These are phyloP conservation scores for Paramormyrops hopkinsi DNA, from an alignment of 2,797 vertebrate genomes.

Conservation along the genomic window DNA sequence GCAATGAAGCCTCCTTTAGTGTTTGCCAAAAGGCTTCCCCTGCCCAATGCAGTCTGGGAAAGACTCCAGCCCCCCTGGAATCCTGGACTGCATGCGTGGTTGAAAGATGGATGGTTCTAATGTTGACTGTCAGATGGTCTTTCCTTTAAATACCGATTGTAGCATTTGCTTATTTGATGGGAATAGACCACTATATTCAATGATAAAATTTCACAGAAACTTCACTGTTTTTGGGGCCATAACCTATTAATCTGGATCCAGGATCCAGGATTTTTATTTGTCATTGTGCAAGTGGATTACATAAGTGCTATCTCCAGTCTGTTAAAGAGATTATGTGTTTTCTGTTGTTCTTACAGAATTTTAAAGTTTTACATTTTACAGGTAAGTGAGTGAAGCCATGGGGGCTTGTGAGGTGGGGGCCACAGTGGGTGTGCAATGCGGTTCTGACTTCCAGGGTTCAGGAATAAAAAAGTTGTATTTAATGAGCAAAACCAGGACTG, in stretches of 20 bases:
- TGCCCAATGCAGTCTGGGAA: neutral
- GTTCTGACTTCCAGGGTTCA: neutral
- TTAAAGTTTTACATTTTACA: neutral
- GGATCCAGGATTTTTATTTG: neutral
- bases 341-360: neutral
- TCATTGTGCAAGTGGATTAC: neutral
- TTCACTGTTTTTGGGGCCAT: neutral
- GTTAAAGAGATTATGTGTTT: neutral
- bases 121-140: neutral
- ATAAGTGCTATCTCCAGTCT: neutral
- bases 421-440: neutral
- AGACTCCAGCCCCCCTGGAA: neutral
- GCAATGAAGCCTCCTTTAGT: neutral
- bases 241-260: neutral
- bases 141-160: neutral
- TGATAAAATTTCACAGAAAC: neutral
- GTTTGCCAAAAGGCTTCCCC: neutral
- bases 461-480: neutral
- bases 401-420: neutral
- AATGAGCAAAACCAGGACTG: neutral
- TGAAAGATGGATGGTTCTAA: neutral
- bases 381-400: neutral
- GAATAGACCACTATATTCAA: neutral
- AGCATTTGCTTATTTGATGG: neutral
- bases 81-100: neutral